phyloP scores from a whole-genome alignment of 2,797 vertebrate species.

The Sitta carolinensis region DNA sequence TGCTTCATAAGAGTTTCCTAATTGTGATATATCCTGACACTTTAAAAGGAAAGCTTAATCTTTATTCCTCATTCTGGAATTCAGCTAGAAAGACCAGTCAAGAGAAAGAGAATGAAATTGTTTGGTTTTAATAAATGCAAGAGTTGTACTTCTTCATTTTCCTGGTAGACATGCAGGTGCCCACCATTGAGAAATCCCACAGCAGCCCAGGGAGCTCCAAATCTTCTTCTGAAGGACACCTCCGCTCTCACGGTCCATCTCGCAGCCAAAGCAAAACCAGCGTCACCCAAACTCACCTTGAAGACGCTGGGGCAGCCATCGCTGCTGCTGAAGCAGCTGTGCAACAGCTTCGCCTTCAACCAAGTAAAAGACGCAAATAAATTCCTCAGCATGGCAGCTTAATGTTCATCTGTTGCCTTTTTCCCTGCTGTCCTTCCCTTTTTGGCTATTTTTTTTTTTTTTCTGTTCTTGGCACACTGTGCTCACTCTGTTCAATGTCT shows the following conservation, averaged over 20 bases:
- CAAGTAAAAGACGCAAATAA: constrained; percentile 99
- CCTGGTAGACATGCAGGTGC: constrained; percentile 89
- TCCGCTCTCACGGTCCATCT: constrained; percentile 95
- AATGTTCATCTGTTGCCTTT: constrained; percentile 89
- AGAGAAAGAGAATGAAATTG: background rate
- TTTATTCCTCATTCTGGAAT: background rate
- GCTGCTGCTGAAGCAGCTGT: constrained; percentile 97
- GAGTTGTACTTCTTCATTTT: constrained; percentile 43
- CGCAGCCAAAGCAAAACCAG: constrained; percentile 99
- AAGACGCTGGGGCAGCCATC: constrained; percentile 96
- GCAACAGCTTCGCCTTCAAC: constrained; percentile 97
- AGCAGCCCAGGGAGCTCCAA: constrained; percentile 99
- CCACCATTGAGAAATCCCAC: constrained; percentile 98
- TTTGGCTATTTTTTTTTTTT: constrained; percentile 13
- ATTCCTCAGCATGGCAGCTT: constrained; percentile 96
- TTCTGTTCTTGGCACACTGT: constrained; percentile 77
- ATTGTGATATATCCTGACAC: background rate
- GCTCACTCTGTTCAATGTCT: constrained; percentile 75
- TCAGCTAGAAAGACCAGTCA: background rate
- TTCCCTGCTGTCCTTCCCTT: constrained; percentile 71
- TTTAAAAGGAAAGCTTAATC: background rate
- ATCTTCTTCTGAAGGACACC: constrained; percentile 96
- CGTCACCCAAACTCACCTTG: constrained; percentile 96
- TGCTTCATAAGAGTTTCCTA: background rate
- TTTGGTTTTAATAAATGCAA: background rate